Evolutionary conservation across 2,797 vertebrate species (phyloP), one percentile per base, ranked within the genome.

Genomic region (Pseudochromis fuscus): DNA sequence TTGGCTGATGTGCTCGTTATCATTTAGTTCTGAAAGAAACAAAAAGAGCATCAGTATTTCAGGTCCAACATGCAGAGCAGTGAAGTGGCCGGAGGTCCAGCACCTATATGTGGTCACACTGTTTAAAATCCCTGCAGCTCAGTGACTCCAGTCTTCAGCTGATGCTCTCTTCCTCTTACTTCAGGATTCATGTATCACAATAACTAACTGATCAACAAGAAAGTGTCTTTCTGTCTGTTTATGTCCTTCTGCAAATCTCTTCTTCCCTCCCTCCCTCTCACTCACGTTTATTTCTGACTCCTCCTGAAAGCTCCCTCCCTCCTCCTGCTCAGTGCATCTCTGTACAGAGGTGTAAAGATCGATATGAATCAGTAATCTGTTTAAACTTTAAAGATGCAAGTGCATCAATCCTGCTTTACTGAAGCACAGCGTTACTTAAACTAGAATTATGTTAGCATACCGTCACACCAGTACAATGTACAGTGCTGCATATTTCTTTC

Each of bases 151-250:
- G 3, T 40, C 46, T 65, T 21, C 37, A 60, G 35, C 28, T 35
- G 23, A 27, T 48, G 53, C 23, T 48, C 27, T 61, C 57, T 46
- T 62, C 10, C 59, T 45, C 13, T 49, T 58, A 44, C 63, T 42
- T 50, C 19, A 71, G 12, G n/a, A 35, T 53, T 46, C 2, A 10
- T 37, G 25, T 16, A 37, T 69, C 18, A 64, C 7, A 8, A 9
- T 31, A 40, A 78, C 10, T 4, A 48, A 65, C 16, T 8, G 9
- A 31, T 42, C 25, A 50, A 19, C 28, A 60, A 35, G 75, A n/a
- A 64, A 31, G 27, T 30, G 4, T 62, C 55, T 61, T 35, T 59
- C 38, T 48, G 18, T 48, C 4, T 59, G 5, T 30, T n/a, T 28
- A 6, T 19, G 7, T 70, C 42, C 53, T 30, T 37, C 16, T 6